Conservation (phyloP, 2,888 invertebrate species). For the Allolobophora icterica region DNA sequence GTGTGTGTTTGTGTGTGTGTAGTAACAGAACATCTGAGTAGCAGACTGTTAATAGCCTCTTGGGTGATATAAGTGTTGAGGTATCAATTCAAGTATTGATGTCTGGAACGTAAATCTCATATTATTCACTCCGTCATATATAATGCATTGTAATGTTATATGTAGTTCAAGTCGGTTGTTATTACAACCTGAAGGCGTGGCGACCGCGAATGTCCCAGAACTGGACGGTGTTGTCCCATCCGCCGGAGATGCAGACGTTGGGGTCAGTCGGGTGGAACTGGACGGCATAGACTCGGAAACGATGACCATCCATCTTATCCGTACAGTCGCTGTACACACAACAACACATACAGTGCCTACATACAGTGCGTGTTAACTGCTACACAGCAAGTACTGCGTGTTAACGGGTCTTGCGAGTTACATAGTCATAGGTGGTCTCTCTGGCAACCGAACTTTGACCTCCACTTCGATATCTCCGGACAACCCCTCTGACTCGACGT, state of each 20-base stretch:
- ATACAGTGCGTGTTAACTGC: background rate
- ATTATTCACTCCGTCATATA: no score
- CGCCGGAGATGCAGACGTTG: slow-evolving; percentile 63
- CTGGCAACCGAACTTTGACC: no score
- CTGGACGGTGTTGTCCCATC: slow-evolving; percentile 65
- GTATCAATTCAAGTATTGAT: background rate
- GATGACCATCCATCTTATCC: slow-evolving; percentile 64
- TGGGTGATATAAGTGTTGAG: background rate
- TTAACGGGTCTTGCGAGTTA: no score
- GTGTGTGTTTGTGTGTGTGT: no score
- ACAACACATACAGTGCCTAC: background rate
- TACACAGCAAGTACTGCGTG: background rate
- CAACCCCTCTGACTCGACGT: no score
- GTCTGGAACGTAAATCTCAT: no score
- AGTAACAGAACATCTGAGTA: no score
- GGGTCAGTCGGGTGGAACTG: slow-evolving; percentile 60
- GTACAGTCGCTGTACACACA: slow-evolving; percentile 55
- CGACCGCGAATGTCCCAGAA: slow-evolving; percentile 40
- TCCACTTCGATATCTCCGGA: no score
- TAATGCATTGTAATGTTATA: no score
- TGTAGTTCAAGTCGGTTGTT: no score
- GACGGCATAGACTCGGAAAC: slow-evolving; percentile 61
- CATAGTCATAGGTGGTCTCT: no score
- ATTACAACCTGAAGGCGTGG: slow-evolving; percentile 35
- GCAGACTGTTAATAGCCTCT: background rate